Evolutionary conservation across 2,888 invertebrate species (phyloP).

Genomic region (Amphipoea lucens): DNA sequence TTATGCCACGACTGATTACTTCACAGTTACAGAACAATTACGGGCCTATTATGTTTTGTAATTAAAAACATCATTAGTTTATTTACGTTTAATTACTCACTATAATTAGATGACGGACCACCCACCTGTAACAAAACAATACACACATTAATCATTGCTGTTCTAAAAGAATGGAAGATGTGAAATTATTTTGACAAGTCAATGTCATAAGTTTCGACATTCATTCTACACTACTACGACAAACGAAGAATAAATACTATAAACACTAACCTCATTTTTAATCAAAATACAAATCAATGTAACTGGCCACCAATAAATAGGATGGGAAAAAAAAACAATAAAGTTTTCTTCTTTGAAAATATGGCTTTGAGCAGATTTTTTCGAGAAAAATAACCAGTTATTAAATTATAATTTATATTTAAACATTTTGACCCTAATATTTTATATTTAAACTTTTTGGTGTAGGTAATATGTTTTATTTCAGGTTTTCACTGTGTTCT

Average conservation of each 20-base stretch:
- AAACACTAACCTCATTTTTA: neutral
- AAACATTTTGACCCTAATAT: neutral
- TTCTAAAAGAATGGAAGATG: constrained; percentile 37
- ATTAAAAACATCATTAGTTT: constrained; percentile 60
- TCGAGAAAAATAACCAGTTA: neutral
- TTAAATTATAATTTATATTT: neutral
- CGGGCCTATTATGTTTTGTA: constrained; percentile 44
- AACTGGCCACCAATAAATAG: neutral
- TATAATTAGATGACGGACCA: constrained; percentile 53
- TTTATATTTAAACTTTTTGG: constrained; percentile 1
- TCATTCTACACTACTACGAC: neutral
- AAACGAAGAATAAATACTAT: neutral
- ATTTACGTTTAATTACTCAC: constrained; percentile 57
- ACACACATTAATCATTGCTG: constrained; percentile 55
- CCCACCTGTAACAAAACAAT: constrained; percentile 73
- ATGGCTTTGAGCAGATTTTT: neutral
- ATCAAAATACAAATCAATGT: neutral
- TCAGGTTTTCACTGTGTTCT: neutral
- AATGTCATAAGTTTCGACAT: constrained; percentile 26
- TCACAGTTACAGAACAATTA: constrained; percentile 56
- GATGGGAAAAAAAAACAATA: neutral
- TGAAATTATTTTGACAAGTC: constrained; percentile 43
- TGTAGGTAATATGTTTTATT: neutral
- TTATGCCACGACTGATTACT: constrained; percentile 45
- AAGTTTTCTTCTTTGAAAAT: neutral